Evolutionary conservation across 1,140 invertebrate species (phyloP), one percentile per base, ranked within the genome.

Genomic region (Drosophila burlai): DNA sequence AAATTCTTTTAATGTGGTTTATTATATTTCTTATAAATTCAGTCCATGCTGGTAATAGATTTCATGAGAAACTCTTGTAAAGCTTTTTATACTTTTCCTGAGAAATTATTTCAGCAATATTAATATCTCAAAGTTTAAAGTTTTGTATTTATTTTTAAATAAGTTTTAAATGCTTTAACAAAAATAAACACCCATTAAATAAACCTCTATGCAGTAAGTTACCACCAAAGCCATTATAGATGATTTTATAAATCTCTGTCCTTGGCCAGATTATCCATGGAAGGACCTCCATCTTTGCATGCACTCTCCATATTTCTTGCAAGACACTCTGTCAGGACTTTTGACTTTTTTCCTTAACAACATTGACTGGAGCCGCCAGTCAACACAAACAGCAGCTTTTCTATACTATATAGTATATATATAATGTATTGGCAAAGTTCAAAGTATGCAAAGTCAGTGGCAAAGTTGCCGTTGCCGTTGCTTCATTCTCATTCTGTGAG

Each of bases 391-490:
- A 77, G 54, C 63, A 42, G 45, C 58, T 11, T 21, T 34, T 58
- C 38, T 58, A 64, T 49, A 47, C 46, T 31, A 18, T 52, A 31
- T 18, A 18, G 26, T 58, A 50, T 63, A 49, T n/a, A 29, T 49
- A 49, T 29, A 83, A 81, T 63, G 60, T 66, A 84, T 79, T 79
- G 73, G 74, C 55, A 90, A 89, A 89, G 84, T 84, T 87, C 81
- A 84, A 76, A 90, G 81, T 79, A 90, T 90, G 81, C 81, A 84
- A 84, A 89, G 69, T 81, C 81, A 62, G 73, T 78, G 54, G 63
- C 36, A 31, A 77, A 62, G 71, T 45, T 26, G 24, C 18, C 18
- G 71, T 45, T 26, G 24, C 18, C 18, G 45, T 21, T 21, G 18
- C 45, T 21, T 24, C 46, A 24, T 49, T 49, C 3, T 36, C 50